Conservation (phyloP, 2,113 vertebrate species). For the Paracanthobrama guichenoti region DNA sequence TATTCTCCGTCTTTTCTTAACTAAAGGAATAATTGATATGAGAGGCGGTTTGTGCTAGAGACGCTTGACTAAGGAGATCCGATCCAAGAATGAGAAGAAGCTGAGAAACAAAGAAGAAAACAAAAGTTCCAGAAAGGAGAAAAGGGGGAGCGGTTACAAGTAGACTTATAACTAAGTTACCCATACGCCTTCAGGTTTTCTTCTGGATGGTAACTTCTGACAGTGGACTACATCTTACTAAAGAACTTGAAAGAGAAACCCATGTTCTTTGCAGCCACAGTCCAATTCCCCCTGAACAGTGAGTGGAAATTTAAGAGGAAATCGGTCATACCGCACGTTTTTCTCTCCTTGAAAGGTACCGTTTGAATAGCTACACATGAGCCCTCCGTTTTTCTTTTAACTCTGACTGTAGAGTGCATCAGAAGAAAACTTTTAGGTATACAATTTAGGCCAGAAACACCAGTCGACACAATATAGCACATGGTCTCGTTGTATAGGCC, state of each 20-base stretch:
- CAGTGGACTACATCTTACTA: not conserved
- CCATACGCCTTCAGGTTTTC: not conserved
- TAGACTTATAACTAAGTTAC: not conserved
- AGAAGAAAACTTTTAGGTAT: not conserved
- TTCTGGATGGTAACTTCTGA: not conserved
- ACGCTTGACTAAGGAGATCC: not conserved
- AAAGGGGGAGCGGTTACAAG: not conserved
- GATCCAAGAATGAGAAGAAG: not conserved
- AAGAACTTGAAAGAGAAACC: not conserved
- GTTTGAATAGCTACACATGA: not conserved
- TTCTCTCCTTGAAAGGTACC: not conserved
- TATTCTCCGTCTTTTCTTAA: not conserved
- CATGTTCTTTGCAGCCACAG: not conserved
- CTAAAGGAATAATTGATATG: not conserved
- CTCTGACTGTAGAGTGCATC: not conserved
- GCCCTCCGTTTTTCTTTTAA: not conserved
- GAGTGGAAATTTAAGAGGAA: constrained; percentile 7
- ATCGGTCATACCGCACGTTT: not conserved
- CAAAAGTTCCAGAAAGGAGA: not conserved
- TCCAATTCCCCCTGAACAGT: not conserved
- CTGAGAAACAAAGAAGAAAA: not conserved
- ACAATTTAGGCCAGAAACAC: too few relatives aligned
- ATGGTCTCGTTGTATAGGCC: too few relatives aligned
- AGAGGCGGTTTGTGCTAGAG: too few relatives aligned
- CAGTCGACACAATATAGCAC: too few relatives aligned